Conservation (phyloP, 1,140 invertebrate species). For the Polyergus mexicanus region DNA sequence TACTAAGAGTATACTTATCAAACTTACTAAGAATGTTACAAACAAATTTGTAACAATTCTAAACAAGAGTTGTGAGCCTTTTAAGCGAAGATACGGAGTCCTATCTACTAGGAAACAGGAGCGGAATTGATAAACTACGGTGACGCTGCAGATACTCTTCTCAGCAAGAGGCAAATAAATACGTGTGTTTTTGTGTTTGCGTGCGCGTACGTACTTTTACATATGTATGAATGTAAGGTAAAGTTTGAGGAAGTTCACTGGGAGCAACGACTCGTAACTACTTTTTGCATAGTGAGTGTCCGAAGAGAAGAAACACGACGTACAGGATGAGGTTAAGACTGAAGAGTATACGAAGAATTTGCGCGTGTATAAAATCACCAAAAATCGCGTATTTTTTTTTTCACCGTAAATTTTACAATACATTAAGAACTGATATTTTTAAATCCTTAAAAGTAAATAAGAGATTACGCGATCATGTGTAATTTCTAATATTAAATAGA, state of each 20-base stretch:
- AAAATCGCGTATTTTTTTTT: neutral
- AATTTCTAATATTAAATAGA: neutral
- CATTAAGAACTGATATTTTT: neutral
- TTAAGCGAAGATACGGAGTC: conserved; percentile 5
- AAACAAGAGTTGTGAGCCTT: conserved; percentile 19
- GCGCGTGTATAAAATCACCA: conserved; percentile 32
- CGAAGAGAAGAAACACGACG: conserved; percentile 54
- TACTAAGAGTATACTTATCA: conserved; percentile 18
- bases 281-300: conserved; percentile 76
- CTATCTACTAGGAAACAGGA: conserved; percentile 40
- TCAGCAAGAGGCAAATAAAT: conserved; percentile 24
- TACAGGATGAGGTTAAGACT: conserved; percentile 48
- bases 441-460: neutral
- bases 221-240: conserved; percentile 64
- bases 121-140: conserved; percentile 53
- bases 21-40: conserved; percentile 7
- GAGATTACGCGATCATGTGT: neutral
- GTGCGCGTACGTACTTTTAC: neutral
- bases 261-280: conserved; percentile 79
- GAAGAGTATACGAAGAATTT: conserved; percentile 61
- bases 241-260: conserved; percentile 73
- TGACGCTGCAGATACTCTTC: conserved; percentile 20
- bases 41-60: conserved; percentile 44
- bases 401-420: neutral
- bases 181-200: neutral